Evolutionary conservation across 1,140 invertebrate genomes (phyloP).

Genomic region (Formica selysi): DNA sequence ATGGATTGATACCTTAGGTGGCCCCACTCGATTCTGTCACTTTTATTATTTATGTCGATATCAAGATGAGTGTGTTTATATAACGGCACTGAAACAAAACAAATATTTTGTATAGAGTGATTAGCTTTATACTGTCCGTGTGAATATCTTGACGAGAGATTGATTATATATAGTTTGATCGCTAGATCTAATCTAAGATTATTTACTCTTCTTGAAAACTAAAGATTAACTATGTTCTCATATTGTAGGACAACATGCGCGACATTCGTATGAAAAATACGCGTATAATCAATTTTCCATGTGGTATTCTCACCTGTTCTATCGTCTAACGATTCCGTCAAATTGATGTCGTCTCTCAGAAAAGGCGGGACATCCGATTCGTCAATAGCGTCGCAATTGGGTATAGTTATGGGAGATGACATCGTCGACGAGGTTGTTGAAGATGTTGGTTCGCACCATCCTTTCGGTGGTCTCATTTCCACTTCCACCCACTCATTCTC

Average conservation of each 20-base stretch:
- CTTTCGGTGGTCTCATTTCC: conserved; percentile 90
- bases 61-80: conserved; percentile 95
- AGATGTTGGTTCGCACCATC: conserved; percentile 86
- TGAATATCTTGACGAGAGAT: background rate
- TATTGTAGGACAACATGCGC: background rate
- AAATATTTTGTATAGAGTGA: conserved; percentile 3
- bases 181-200: background rate
- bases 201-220: background rate
- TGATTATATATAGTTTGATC: background rate
- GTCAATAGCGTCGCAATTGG: conserved; percentile 82
- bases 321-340: conserved; percentile 86
- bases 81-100: conserved; percentile 85
- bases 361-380: conserved; percentile 89
- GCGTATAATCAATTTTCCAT: conserved; percentile 1
- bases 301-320: conserved; percentile 83
- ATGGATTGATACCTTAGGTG: conserved; percentile 96
- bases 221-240: background rate
- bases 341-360: conserved; percentile 88
- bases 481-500: conserved; percentile 97
- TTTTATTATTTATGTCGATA: conserved; percentile 95
- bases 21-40: conserved; percentile 97
- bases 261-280: background rate
- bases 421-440: conserved; percentile 74
- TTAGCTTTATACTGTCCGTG: background rate
- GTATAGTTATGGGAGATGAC: conserved; percentile 80